Base-by-base conservation (phyloP, 2,113 vertebrate species). In the Psephotus haematonotus region DNA sequence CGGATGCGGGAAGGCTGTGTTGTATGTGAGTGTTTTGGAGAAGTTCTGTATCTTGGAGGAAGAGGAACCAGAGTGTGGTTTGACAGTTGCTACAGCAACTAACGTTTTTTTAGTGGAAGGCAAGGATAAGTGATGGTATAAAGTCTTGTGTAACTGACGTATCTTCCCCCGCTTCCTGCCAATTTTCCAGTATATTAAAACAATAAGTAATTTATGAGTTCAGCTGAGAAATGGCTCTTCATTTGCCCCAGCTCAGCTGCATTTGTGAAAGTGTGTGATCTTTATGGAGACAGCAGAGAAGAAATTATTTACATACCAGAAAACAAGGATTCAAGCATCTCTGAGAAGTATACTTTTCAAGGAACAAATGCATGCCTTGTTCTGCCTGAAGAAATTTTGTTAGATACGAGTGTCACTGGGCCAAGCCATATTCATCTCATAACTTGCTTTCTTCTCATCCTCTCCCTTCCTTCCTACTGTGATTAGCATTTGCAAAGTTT, bases 181-280 rank as follows among this genome's bases (percentile, higher is more conserved):
- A 71, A 86, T 95, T 96, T 95, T 77, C 93, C 92, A 90, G 53
- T 70, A 31, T 97, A 97, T 90, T 71, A 97, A 95, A 94, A 94
- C 65, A 46, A 77, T 89, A 41, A 76, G 72, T 93, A 92, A 82
- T 97, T 94, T 96, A 96, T 88, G 81, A 72, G 43, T 79, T 97
- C 18, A 6, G 47, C 55, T 92, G 88, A 95, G 82, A 95, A 91
- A 82, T 5, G 17, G n/a, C 69, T 93, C 49, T 87, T 4, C 28
- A 4, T 92, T 96, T 95, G 82, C 82, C 71, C 71, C 82, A 81
- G 64, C 78, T 92, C 84, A 71, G 68, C 49, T 2, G 4, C 52
- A 2, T 91, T 93, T 90, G 53, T 6, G 7, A 59, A 78, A 65
- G 70, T 90, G 41, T 11, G 0, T 49, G 71, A 81, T 96, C 84